These are phyloP conservation scores for Trochalopteron elliotii DNA, from an alignment of 2,113 vertebrate species.

Conservation along the genomic window DNA sequence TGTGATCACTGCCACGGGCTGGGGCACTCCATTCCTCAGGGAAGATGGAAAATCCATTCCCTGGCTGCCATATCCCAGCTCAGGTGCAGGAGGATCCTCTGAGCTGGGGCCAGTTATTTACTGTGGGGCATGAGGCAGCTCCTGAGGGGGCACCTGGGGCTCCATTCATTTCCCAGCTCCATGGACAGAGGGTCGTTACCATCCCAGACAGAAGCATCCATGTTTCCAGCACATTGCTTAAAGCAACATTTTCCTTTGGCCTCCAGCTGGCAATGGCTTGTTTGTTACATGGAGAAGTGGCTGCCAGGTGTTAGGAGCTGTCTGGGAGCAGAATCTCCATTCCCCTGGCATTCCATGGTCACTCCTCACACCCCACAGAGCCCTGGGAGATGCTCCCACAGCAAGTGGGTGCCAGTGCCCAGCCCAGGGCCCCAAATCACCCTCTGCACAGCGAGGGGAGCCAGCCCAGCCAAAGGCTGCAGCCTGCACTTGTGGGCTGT, in stretches of 20 bases:
- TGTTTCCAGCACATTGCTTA: neutral
- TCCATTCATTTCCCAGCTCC: neutral
- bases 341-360: fast-evolving
- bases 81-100: neutral
- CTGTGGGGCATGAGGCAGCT: neutral
- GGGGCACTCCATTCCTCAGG: neutral
- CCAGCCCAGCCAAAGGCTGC: neutral
- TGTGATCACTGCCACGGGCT: neutral
- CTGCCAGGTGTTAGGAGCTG: neutral
- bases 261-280: neutral
- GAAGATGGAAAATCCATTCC: conserved; percentile 39
- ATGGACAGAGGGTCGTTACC: neutral
- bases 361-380: neutral
- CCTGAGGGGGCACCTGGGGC: neutral
- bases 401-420: fast-evolving
- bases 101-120: neutral
- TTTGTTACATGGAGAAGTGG: neutral
- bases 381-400: neutral
- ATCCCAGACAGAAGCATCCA: neutral
- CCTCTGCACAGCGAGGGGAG: fast-evolving
- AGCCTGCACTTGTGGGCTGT: neutral
- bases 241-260: neutral
- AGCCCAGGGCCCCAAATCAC: fast-evolving
- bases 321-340: neutral
- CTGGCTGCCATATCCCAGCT: fast-evolving